Conservation (phyloP, 2,797 vertebrate genomes). For the Babyrousa celebensis region DNA sequence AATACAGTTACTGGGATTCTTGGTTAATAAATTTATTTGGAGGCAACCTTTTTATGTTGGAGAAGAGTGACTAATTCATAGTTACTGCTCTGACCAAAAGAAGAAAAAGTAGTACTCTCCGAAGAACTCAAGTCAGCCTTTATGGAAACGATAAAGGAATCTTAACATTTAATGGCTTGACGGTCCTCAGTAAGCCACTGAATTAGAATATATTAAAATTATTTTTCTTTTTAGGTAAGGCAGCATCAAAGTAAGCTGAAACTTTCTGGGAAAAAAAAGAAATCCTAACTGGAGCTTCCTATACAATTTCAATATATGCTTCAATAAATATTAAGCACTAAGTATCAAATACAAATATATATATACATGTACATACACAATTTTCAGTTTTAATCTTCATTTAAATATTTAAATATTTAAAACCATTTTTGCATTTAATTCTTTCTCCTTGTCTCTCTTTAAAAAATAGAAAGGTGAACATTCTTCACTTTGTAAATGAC, state of each 20-base stretch:
- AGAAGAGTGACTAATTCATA: slow-evolving; percentile 59
- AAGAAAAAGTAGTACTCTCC: slow-evolving; percentile 62
- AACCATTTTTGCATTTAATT: slow-evolving; percentile 41
- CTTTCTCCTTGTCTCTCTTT: slow-evolving; percentile 49
- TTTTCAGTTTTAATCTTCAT: slow-evolving; percentile 60
- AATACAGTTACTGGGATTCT: slow-evolving; percentile 60
- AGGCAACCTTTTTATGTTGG: slow-evolving; percentile 62
- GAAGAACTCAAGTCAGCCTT: slow-evolving; percentile 70
- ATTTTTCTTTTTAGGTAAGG: slow-evolving; percentile 69
- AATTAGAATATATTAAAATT: slow-evolving; percentile 72
- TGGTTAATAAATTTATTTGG: slow-evolving; percentile 63
- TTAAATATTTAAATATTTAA: slow-evolving; percentile 72
- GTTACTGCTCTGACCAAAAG: slow-evolving; percentile 49
- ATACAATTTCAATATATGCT: slow-evolving; percentile 48
- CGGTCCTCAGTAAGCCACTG: slow-evolving; percentile 64
- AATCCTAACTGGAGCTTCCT: slow-evolving; percentile 30
- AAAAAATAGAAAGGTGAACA: slow-evolving; percentile 60
- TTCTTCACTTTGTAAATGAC: slow-evolving; percentile 66
- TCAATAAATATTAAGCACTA: slow-evolving; percentile 57
- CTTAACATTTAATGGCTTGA: slow-evolving; percentile 70
- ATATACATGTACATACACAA: not conserved
- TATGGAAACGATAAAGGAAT: slow-evolving; percentile 72
- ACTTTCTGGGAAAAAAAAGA: not conserved
- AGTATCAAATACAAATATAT: slow-evolving; percentile 34
- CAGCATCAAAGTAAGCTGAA: slow-evolving; percentile 59